Evolutionary conservation across 2,797 vertebrate species (phyloP).

Genomic region (Pseudomugil gertrudae): DNA sequence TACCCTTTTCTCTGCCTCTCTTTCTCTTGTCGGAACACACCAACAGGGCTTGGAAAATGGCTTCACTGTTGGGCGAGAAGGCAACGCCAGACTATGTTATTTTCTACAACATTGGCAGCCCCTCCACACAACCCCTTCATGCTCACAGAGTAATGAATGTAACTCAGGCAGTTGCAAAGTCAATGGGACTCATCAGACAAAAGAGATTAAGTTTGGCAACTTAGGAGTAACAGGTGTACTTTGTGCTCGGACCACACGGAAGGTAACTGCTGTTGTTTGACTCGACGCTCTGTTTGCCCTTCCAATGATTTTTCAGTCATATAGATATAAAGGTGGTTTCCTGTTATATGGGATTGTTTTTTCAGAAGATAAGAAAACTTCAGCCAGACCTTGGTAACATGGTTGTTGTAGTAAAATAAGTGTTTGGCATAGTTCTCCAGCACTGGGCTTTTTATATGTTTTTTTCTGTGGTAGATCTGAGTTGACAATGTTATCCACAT

Average conservation of each 20-base stretch:
- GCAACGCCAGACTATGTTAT: constrained; percentile 73
- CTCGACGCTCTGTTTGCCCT: constrained; percentile 31
- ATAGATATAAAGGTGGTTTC: constrained; percentile 50
- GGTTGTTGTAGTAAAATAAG: constrained; percentile 7
- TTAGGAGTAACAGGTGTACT: constrained; percentile 81
- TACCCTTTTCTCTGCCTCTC: constrained; percentile 73
- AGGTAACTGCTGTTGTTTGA: constrained; percentile 38
- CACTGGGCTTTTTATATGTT: constrained; percentile 23
- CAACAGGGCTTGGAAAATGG: constrained; percentile 81
- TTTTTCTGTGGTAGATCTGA: constrained; percentile 20
- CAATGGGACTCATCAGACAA: constrained; percentile 77
- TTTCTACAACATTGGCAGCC: constrained; percentile 58
- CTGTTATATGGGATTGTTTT: constrained; percentile 16
- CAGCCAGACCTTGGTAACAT: constrained; percentile 22
- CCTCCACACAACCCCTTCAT: constrained; percentile 31
- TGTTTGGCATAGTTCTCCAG: constrained; percentile 17
- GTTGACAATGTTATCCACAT: constrained; percentile 31
- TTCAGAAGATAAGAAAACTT: constrained; percentile 8
- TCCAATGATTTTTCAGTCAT: constrained; percentile 31
- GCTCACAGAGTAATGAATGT: constrained; percentile 71
- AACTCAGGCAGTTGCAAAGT: constrained; percentile 74
- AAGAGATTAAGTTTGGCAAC: constrained; percentile 80
- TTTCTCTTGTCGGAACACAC: constrained; percentile 77
- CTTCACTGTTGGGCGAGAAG: constrained; percentile 77
- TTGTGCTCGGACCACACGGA: constrained; percentile 70